These are phyloP conservation scores for Drosophila demipolita DNA, from an alignment of 2,888 invertebrate genomes.

Conservation along the genomic window DNA sequence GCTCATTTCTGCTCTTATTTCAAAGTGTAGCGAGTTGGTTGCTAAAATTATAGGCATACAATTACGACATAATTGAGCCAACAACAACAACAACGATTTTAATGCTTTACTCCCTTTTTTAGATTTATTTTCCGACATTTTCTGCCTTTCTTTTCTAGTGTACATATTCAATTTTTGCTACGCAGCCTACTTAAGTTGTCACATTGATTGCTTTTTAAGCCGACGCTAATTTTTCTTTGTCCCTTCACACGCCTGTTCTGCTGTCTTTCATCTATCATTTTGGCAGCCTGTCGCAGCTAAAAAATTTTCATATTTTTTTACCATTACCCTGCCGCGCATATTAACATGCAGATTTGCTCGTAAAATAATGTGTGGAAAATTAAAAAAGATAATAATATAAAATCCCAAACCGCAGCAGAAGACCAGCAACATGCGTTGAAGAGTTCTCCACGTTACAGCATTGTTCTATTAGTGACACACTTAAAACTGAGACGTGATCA, in stretches of 20 bases:
- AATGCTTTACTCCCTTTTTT: slow-evolving; percentile 4
- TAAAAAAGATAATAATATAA: slow-evolving; percentile 40
- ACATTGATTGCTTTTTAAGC: slow-evolving; percentile 80
- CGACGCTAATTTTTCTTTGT: slow-evolving; percentile 68
- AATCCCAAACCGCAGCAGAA: slow-evolving; percentile 31
- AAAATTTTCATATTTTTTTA: slow-evolving; percentile 56
- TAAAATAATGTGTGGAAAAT: slow-evolving; percentile 56
- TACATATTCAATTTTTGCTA: slow-evolving; percentile 46
- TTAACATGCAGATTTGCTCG: slow-evolving; percentile 58
- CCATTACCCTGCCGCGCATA: slow-evolving; percentile 35
- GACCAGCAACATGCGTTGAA: slow-evolving; percentile 32
- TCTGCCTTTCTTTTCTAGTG: slow-evolving; percentile 26
- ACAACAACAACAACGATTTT: slow-evolving; percentile 29
- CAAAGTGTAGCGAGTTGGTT: slow-evolving; percentile 26
- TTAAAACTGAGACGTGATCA: slow-evolving; percentile 20
- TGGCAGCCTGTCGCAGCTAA: slow-evolving; percentile 60
- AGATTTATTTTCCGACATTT: slow-evolving; percentile 26
- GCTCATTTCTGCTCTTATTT: too few species aligned
- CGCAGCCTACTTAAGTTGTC: slow-evolving; percentile 80
- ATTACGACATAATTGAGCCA: slow-evolving; percentile 64
- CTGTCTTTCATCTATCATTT: slow-evolving; percentile 66
- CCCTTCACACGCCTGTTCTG: background rate
- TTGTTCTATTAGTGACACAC: slow-evolving; percentile 71
- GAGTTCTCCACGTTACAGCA: slow-evolving; percentile 28
- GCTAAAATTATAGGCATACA: slow-evolving; percentile 61